Percentiles rank a stretch among this genome's conserved stretches.
Conservation (phyloP, 2,113 vertebrate species). For the Loxodonta africana region DNA sequence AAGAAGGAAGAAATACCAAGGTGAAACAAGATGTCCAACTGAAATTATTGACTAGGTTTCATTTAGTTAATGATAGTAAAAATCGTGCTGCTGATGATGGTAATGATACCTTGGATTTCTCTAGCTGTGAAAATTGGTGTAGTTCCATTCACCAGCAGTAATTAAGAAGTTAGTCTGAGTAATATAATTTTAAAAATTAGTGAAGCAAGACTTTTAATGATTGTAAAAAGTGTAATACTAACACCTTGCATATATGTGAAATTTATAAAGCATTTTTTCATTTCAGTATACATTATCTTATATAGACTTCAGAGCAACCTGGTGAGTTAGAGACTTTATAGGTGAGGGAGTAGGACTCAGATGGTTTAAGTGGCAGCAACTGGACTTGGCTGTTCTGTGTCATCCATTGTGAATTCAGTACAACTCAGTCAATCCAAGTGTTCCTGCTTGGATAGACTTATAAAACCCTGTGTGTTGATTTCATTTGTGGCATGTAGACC, state of each 20-base stretch:
- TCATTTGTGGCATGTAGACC: conserved; percentile 25
- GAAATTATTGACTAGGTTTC: not conserved
- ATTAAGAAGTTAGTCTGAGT: not conserved
- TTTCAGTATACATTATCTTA: not conserved
- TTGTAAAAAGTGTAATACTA: not conserved
- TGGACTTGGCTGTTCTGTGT: conserved; percentile 31
- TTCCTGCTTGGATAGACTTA: conserved; percentile 4
- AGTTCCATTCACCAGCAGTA: not conserved
- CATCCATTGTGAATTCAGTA: not conserved
- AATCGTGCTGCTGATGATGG: not conserved
- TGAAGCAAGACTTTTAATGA: conserved; percentile 43
- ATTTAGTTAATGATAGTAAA: not conserved
- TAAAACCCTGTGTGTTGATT: not conserved
- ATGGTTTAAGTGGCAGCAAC: not conserved
- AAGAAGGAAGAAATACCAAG: not conserved
- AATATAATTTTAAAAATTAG: conserved; percentile 23
- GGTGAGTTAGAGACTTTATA: not conserved
- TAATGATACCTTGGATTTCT: not conserved
- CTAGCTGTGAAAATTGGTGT: conserved; percentile 3
- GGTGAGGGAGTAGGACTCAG: not conserved
- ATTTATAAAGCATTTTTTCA: conserved; percentile 49
- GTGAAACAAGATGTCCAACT: not conserved
- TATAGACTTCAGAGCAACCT: not conserved
- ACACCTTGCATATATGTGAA: not conserved
- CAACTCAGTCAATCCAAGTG: not conserved